phyloP scores from a whole-genome alignment of 30 jellyfish, hydroid and myxozoan species.

The Pseudorhiza aurosa region DNA sequence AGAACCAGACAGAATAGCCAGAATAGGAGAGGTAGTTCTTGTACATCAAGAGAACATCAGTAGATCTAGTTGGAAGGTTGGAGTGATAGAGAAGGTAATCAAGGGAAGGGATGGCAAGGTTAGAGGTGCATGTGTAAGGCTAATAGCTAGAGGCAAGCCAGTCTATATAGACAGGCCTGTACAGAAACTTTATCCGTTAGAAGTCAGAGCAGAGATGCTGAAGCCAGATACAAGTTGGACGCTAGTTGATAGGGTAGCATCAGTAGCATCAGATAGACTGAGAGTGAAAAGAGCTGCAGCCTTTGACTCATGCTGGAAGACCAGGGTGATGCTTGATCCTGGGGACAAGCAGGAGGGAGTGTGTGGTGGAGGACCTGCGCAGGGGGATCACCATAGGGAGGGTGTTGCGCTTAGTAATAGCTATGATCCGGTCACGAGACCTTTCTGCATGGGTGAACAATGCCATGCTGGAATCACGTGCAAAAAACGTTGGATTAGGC shows the following conservation, averaged over 20 bases:
- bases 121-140: conserved; percentile 36
- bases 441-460: no score
- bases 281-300: not conserved
- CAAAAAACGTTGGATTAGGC: no score
- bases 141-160: not conserved
- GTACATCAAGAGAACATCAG: not conserved
- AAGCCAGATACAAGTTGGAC: no score
- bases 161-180: not conserved
- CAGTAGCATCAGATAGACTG: no score
- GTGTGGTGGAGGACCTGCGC: no score
- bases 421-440: no score
- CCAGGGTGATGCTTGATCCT: not conserved
- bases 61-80: conserved; percentile 9
- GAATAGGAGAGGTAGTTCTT: conserved; percentile 17
- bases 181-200: not conserved
- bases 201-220: no score
- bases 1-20: not conserved
- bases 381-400: no score
- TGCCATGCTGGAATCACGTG: no score
- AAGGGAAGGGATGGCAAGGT: conserved; percentile 4
- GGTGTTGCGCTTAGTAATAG: no score
- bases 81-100: conserved; percentile 6
- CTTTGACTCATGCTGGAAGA: not conserved
- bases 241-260: no score
- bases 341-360: conserved; percentile 2